A percentile compares a stretch with the other conserved stretches of the same genome.
Evolutionary conservation across 2,797 vertebrate species (phyloP).

Genomic region (Numenius phaeopus): DNA sequence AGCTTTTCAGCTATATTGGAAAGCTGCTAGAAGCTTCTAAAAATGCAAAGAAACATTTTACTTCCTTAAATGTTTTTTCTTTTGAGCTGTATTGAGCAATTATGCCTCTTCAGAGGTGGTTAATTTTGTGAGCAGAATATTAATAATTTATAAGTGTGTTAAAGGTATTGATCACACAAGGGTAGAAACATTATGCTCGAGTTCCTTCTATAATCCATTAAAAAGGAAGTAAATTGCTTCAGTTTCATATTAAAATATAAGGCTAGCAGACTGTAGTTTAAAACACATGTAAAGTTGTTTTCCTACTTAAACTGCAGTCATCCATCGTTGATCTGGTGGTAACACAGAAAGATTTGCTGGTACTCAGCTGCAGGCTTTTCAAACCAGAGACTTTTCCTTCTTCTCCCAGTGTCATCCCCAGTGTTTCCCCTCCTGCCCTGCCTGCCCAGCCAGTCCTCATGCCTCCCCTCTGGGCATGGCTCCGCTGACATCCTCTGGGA

Average conservation of each 20-base stretch:
- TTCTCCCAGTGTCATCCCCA: neutral
- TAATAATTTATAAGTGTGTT: conserved; percentile 69
- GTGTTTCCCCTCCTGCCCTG: accelerated
- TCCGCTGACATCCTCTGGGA: neutral
- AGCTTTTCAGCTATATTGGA: neutral
- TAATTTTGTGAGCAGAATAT: conserved; percentile 65
- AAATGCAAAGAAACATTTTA: conserved; percentile 1
- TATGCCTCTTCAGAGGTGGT: conserved; percentile 39
- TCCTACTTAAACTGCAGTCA: conserved; percentile 13
- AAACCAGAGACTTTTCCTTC: neutral
- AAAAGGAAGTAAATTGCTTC: conserved; percentile 41
- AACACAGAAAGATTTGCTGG: neutral
- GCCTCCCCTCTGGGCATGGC: neutral
- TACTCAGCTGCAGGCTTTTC: neutral
- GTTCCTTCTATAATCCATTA: conserved; percentile 52
- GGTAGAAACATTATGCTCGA: conserved; percentile 34
- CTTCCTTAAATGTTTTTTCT: neutral
- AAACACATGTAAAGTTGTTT: conserved; percentile 20
- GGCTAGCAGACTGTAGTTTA: neutral
- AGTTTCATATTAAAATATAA: conserved; percentile 29
- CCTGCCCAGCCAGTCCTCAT: accelerated
- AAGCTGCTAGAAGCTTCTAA: neutral
- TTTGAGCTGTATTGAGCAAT: conserved; percentile 21
- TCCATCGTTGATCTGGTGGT: neutral
- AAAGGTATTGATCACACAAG: conserved; percentile 63